Percentiles rank a stretch among this genome's conserved stretches.
Conservation (phyloP, 2,888 invertebrate species). For the Argyresthia albistria region DNA sequence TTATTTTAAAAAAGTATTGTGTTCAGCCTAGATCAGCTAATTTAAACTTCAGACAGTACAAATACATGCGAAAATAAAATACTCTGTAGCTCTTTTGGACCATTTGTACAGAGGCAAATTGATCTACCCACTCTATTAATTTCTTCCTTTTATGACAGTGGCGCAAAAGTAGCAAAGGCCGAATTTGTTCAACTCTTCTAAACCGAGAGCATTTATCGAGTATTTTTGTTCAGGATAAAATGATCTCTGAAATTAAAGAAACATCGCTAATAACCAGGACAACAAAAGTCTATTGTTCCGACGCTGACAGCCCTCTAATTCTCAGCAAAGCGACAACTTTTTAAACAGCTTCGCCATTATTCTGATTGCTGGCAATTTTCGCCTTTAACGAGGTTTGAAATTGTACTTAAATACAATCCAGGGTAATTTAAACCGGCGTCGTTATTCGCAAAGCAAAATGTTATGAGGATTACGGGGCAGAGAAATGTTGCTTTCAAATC, state of each 20-base stretch:
- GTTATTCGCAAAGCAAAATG: constrained; percentile 1
- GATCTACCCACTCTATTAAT: too few species aligned
- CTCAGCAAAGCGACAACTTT: constrained; percentile 14
- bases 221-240: neutral
- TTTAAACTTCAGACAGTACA: too few species aligned
- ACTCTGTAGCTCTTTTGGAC: too few species aligned
- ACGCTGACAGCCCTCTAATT: neutral
- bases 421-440: constrained; percentile 16
- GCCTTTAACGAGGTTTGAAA: constrained; percentile 26
- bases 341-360: constrained; percentile 29
- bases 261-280: neutral
- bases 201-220: too few species aligned
- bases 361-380: constrained; percentile 31
- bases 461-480: constrained; percentile 1
- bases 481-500: constrained; percentile 3
- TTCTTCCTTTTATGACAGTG: too few species aligned
- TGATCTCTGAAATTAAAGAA: neutral
- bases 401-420: constrained; percentile 22
- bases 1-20: too few species aligned
- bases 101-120: too few species aligned
- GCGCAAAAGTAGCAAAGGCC: too few species aligned
- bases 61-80: too few species aligned
- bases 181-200: too few species aligned
- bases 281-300: neutral
- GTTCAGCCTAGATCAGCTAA: too few species aligned